These are phyloP conservation scores for Lasioglossum figueresi DNA, from an alignment of 2,888 invertebrate species.

Conservation along the genomic window DNA sequence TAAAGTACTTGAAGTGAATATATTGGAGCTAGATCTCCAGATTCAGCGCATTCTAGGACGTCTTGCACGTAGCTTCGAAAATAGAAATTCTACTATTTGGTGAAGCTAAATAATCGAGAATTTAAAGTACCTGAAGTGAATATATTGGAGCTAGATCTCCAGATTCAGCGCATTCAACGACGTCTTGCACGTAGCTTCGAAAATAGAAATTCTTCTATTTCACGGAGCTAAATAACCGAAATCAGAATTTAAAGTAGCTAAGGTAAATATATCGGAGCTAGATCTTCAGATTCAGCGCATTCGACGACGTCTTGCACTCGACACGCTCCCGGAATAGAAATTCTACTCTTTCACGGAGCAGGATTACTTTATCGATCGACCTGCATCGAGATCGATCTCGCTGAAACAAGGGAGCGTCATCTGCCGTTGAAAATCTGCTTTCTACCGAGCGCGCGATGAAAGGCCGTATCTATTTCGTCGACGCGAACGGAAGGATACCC, in stretches of 20 bases:
- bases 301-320: neutral
- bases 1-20: neutral
- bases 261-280: neutral
- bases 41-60: neutral
- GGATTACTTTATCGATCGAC: constrained; percentile 12
- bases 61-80: neutral
- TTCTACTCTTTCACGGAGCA: constrained; percentile 1
- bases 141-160: neutral
- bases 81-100: neutral
- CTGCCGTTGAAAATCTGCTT: constrained; percentile 39
- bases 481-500: constrained; percentile 75
- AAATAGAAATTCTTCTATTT: constrained; percentile 3
- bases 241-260: neutral
- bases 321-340: neutral
- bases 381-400: neutral
- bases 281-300: neutral
- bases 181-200: neutral
- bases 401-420: constrained; percentile 21
- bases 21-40: neutral
- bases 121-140: neutral
- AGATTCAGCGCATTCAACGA: neutral
- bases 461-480: constrained; percentile 74
- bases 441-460: constrained; percentile 51
- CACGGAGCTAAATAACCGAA: neutral
- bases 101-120: neutral